Evolutionary conservation across 2,888 invertebrate species (phyloP), one percentile per base, ranked within the genome.

Genomic region (Orchestes rusci): DNA sequence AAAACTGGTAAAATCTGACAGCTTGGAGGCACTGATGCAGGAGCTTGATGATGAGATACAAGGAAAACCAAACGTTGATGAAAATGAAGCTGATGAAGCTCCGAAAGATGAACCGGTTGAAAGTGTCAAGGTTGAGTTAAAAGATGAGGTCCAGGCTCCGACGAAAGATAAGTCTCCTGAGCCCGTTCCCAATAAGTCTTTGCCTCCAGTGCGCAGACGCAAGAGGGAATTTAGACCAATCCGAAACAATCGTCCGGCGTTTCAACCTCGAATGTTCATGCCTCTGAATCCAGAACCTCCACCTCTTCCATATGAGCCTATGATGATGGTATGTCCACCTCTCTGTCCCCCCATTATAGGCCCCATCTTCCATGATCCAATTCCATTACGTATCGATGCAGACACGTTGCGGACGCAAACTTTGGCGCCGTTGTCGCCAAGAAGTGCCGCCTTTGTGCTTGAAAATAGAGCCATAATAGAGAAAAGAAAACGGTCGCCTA

Each of bases 1-100:
- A 60, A 13, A 70, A 54, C 61, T 71, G 18, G 67, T 70, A 48
- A 69, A 71, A 43, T 65, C 71, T 34, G 69, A 68, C 50, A 74
- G 73, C 55, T 60, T 75, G 33, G 74, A 74, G 44, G 70, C 70
- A 3, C 56, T 75, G 20, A 73, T 75, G 69, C 66, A 72, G 39
- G 73, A 74, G 52, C 65, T 75, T 56, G 73, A 74, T 45, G 64
- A 66, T 43, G 73, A 73, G 58, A 72, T 73, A 53, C 39, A 42
- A 43, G 56, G 50, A 47, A 48, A 43, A 19, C 30, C 29, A 15
- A 57, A 58, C 34, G 38, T 36, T 2, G 57, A 58, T 33, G 56
- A 39, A 15, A 17, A 49, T 38, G 45, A 51, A 34, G 27, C 39
- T 20, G 23, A 42, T 13, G 28, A 34, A 5, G 19, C 20, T 35